Conservation (phyloP, 2,888 invertebrate genomes). For the Folsomia manolachei region DNA sequence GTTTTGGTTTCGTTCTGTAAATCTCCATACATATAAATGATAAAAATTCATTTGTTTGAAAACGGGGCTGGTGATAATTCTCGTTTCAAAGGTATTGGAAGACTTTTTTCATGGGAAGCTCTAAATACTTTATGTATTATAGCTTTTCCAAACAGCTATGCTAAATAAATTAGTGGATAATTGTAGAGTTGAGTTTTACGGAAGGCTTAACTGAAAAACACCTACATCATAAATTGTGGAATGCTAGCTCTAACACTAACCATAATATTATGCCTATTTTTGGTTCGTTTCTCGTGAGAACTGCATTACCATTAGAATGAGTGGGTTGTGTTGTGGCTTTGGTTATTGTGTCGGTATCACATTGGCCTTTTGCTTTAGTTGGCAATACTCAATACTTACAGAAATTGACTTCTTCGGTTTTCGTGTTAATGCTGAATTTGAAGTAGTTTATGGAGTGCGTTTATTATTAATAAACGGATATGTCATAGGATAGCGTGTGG, state of each 20-base stretch:
- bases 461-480: conserved; percentile 5
- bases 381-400: neutral
- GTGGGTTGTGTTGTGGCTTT: neutral
- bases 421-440: neutral
- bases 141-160: no score
- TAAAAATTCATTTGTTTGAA: no score
- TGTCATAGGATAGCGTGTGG: conserved; percentile 1
- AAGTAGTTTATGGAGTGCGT: neutral
- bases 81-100: no score
- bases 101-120: no score
- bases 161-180: no score
- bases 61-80: no score
- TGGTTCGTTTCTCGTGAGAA: conserved; percentile 7
- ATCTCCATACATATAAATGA: no score
- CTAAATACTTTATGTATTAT: no score
- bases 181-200: no score
- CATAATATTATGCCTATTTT: neutral
- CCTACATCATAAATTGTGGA: no score
- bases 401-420: neutral
- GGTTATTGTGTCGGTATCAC: neutral
- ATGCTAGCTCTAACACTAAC: no score
- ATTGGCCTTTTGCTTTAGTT: neutral
- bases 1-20: neutral
- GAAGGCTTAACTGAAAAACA: no score
- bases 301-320: neutral